Base-by-base conservation (phyloP, 2,797 vertebrate species). In the Toxotes lorentzi region DNA sequence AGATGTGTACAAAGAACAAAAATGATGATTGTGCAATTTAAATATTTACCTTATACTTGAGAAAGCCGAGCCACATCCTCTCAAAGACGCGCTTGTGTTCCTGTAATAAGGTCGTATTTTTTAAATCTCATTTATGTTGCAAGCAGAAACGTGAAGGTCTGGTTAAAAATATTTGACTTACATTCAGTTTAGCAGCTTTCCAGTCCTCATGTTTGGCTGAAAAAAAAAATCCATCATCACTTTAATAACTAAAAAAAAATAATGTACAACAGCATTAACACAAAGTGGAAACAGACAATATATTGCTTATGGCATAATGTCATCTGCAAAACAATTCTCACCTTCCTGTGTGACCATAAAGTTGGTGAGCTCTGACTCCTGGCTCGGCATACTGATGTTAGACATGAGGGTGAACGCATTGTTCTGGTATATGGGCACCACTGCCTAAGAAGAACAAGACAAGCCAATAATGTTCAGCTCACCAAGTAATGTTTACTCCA, bases 41-140 rank as follows among this genome's bases (percentile, higher is more conserved):
- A 0, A 67, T 10, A 60, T 66, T 57, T 53, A 99, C 98, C 96
- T 97, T 96, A 85, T 98, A 90, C 86, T 97, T 97, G 45, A 99
- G 94, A 82, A 99, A 98, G 12, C 93, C 88, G 2, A 99, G 95
- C 98, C 98, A 99, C 96, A 98, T 96, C 64, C 86, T 94, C 86
- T 99, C 95, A 90, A 98, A 99, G 0, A 78, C 92, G 7, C 95
- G 96, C 70, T 81, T 97, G 87, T 99, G 98, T 45, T 98, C 97
- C 98, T 99, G 90, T 14, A 81, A 45, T 56, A 74, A 73, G 67
- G n/a, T 5, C 64, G 7, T 81, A 81, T 1, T 41, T 74, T 35
- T 70, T 21, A 32, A 5, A 50, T 40, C 2, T 2, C 3, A 8
- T 47, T 51, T 23, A 21, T 1, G 11, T 3, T 23, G 2, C 9